A percentile compares a stretch with the other conserved stretches of the same genome.
Evolutionary conservation across 2,113 vertebrate genomes (phyloP).

Genomic region (Platichthys stellatus): DNA sequence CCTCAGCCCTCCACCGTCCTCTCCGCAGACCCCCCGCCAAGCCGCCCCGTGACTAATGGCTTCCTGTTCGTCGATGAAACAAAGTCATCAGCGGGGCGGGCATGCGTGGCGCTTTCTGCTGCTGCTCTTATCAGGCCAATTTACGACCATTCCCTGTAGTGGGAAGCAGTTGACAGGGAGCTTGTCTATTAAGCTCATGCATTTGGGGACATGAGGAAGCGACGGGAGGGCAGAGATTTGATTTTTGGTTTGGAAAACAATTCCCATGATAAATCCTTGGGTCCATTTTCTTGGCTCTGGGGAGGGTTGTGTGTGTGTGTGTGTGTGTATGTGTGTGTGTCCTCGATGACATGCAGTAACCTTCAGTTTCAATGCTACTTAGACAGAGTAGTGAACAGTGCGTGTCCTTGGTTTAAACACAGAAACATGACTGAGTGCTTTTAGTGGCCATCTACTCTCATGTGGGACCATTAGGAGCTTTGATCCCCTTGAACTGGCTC

Average conservation of each 20-base stretch:
- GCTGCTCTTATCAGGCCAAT: constrained; percentile 52
- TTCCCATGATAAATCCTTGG: constrained; percentile 23
- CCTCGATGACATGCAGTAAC: constrained; percentile 2
- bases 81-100: constrained; percentile 54
- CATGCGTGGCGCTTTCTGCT: constrained; percentile 42
- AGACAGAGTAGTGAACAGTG: constrained; percentile 1
- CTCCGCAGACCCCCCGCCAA: constrained; percentile 62
- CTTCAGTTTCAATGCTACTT: constrained; percentile 30
- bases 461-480: constrained; percentile 17
- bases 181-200: constrained; percentile 42
- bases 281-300: background rate
- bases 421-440: constrained; percentile 7
- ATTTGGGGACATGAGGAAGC: constrained; percentile 45
- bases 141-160: constrained; percentile 49
- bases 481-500: background rate
- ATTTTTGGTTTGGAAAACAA: constrained; percentile 38
- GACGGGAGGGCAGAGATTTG: constrained; percentile 1
- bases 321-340: no score
- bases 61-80: constrained; percentile 72
- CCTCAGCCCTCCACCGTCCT: constrained; percentile 63
- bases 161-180: constrained; percentile 44
- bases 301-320: background rate
- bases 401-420: constrained; percentile 28
- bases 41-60: constrained; percentile 74
- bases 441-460: constrained; percentile 22